Percentiles rank a stretch among this genome's conserved stretches.
Conservation (phyloP, 2,113 vertebrate species). For the Atlantisia rogersi region DNA sequence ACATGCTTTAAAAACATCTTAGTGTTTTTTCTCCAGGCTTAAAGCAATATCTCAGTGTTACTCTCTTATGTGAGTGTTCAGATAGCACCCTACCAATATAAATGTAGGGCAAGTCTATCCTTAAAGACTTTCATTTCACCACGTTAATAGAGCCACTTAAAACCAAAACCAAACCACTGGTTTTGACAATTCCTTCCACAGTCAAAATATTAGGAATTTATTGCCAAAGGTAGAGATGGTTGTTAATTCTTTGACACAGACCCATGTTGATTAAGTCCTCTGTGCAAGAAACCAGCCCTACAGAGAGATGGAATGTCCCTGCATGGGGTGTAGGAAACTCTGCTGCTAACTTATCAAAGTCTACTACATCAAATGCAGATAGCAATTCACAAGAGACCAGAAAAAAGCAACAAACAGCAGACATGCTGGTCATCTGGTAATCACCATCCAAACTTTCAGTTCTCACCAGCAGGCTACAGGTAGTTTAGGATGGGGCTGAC, state of each 20-base stretch:
- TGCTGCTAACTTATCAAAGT: not conserved
- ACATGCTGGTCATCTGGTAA: not conserved
- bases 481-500: not conserved
- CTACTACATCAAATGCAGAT: not conserved
- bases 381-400: not conserved
- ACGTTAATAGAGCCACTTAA: not conserved
- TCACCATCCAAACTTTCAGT: not conserved
- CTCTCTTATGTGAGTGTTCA: not conserved
- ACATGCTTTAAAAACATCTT: not conserved
- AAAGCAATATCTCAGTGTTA: not conserved
- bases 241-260: not conserved
- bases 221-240: not conserved
- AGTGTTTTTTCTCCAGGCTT: not conserved
- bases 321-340: not conserved
- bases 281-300: not conserved
- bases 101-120: not conserved
- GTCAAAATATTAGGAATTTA: not conserved
- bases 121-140: not conserved
- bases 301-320: not conserved
- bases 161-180: not conserved
- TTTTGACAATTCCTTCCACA: not conserved
- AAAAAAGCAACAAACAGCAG: not conserved
- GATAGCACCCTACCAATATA: not conserved
- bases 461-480: not conserved
- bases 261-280: not conserved